A percentile compares a stretch with the other conserved stretches of the same genome.
These are phyloP conservation scores for Lamprologus speciosus DNA, from an alignment of 2,113 vertebrate species.

Conservation along the genomic window DNA sequence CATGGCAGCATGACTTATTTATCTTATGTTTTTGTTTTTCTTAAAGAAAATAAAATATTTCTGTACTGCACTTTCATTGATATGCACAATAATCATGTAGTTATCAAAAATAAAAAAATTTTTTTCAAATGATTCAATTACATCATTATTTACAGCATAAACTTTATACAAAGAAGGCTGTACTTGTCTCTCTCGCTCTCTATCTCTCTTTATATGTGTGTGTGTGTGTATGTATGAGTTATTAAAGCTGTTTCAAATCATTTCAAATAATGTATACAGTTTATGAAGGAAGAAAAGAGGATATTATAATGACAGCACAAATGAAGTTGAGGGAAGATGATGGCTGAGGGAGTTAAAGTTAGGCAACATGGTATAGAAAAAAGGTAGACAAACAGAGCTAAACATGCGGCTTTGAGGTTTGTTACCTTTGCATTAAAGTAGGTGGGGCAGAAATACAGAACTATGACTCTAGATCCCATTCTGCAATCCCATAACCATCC, in stretches of 20 bases:
- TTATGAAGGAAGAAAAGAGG: background rate
- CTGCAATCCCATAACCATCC: background rate
- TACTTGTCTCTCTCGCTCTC: background rate
- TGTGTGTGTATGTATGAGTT: background rate
- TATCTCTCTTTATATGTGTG: rapidly evolving
- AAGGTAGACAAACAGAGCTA: background rate
- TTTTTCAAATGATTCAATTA: background rate
- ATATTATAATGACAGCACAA: background rate
- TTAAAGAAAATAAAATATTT: background rate
- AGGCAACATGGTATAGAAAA: background rate
- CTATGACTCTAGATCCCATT: background rate
- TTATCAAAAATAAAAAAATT: background rate
- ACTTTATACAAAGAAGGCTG: background rate
- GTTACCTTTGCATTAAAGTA: background rate
- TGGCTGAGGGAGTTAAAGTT: background rate
- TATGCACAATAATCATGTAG: background rate
- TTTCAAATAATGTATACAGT: background rate
- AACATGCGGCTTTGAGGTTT: background rate
- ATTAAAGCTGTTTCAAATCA: background rate
- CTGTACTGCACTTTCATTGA: background rate
- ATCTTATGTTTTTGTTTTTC: background rate
- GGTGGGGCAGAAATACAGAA: background rate
- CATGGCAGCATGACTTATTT: background rate
- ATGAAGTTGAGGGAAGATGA: background rate
- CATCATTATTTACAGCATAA: background rate